Percentiles rank a stretch among this genome's conserved stretches.
Conservation (phyloP, 1,140 invertebrate species). For the Physella acuta region DNA sequence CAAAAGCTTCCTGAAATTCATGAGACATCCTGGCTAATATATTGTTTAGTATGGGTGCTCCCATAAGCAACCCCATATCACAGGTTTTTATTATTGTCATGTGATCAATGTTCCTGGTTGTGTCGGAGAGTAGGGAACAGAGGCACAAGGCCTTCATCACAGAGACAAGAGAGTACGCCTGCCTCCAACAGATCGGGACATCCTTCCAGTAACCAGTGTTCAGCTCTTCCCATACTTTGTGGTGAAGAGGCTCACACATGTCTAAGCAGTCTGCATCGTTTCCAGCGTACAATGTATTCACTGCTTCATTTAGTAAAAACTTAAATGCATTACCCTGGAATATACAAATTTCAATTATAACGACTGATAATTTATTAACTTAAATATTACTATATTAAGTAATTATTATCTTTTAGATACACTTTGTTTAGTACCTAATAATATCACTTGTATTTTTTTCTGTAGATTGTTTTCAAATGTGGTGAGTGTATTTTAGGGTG, state of each 20-base stretch:
- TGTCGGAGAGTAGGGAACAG: constrained; percentile 29
- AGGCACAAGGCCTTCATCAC: constrained; percentile 60
- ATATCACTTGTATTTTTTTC: not conserved
- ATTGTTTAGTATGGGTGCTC: constrained; percentile 66
- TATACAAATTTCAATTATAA: no score
- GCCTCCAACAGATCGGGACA: constrained; percentile 65
- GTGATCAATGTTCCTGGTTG: constrained; percentile 31
- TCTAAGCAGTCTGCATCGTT: constrained; percentile 29
- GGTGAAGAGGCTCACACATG: constrained; percentile 62
- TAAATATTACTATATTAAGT: not conserved
- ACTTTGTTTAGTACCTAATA: not conserved
- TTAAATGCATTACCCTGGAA: not conserved
- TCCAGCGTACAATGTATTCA: constrained; percentile 13
- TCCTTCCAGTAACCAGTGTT: constrained; percentile 85
- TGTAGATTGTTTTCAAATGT: not conserved
- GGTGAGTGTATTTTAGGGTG: not conserved
- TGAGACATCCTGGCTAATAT: constrained; percentile 55
- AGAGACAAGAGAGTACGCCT: constrained; percentile 62
- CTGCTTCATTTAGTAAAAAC: constrained; percentile 7
- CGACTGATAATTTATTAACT: not conserved
- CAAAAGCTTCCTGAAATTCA: constrained; percentile 31
- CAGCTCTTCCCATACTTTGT: constrained; percentile 76
- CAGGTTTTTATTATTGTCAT: constrained; percentile 69
- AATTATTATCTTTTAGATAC: not conserved
- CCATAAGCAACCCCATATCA: constrained; percentile 82